These are phyloP conservation scores for Stenolophus ochropezus DNA, from an alignment of 2,888 invertebrate genomes.

Conservation along the genomic window DNA sequence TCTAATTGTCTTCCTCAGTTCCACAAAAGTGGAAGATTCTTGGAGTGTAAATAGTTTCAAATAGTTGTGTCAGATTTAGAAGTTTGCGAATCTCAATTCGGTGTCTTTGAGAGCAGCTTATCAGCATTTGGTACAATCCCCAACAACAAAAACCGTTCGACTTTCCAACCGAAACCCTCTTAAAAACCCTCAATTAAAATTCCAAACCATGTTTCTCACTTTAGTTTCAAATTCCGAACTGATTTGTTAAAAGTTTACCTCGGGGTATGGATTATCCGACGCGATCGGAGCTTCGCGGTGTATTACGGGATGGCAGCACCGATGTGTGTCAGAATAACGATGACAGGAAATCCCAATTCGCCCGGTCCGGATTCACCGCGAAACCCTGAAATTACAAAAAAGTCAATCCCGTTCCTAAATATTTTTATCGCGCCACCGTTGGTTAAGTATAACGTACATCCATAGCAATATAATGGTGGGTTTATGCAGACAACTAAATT, in stretches of 20 bases:
- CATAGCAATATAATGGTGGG: too few species aligned
- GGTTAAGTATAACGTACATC: too few species aligned
- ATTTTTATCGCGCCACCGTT: too few species aligned
- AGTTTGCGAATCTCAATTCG: not conserved
- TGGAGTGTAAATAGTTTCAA: too few species aligned
- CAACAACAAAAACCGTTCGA: slow-evolving; percentile 25
- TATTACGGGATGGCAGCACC: slow-evolving; percentile 32
- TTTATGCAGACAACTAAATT: too few species aligned
- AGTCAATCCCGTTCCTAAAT: too few species aligned
- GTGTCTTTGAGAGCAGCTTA: not conserved
- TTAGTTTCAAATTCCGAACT: slow-evolving; percentile 44
- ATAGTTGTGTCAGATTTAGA: not conserved
- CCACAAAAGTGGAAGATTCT: too few species aligned
- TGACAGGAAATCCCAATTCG: not conserved
- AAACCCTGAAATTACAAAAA: too few species aligned
- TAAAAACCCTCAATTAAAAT: slow-evolving; percentile 42
- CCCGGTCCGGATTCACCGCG: not conserved
- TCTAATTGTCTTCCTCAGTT: too few species aligned
- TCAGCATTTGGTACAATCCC: not conserved
- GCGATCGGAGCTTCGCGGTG: slow-evolving; percentile 27
- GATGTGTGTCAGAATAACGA: slow-evolving; percentile 26
- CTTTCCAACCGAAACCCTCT: slow-evolving; percentile 25
- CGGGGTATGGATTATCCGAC: slow-evolving; percentile 31
- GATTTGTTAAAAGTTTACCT: slow-evolving; percentile 52
- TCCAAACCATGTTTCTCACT: slow-evolving; percentile 31